Conservation (phyloP, 2,113 vertebrate species). For the Alaudala cheleensis region DNA sequence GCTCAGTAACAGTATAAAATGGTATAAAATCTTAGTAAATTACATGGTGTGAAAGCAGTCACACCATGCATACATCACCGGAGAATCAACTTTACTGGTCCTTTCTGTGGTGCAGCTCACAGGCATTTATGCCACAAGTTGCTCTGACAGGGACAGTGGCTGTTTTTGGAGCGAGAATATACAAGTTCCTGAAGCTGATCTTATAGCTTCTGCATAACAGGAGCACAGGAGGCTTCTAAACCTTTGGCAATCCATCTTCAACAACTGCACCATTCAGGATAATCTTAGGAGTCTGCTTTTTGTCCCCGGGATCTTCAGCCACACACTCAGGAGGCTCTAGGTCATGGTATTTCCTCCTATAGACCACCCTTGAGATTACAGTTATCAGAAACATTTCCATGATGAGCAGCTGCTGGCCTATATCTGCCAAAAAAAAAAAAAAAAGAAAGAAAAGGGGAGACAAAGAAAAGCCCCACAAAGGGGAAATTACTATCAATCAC, state of each 20-base stretch:
- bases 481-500: neutral
- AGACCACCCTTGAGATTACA: constrained; percentile 78
- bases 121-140: neutral
- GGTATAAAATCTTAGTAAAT: constrained; percentile 24
- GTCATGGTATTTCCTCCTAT: constrained; percentile 76
- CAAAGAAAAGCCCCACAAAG: neutral
- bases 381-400: constrained; percentile 89
- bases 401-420: constrained; percentile 84
- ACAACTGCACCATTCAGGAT: neutral
- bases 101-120: neutral
- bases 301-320: constrained; percentile 49
- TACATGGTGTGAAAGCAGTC: constrained; percentile 4
- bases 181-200: neutral
- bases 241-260: constrained; percentile 14
- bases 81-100: neutral
- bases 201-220: neutral
- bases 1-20: neutral
- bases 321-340: constrained; percentile 22
- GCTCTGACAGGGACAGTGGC: neutral
- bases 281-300: constrained; percentile 48
- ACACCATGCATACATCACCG: neutral
- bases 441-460: neutral
- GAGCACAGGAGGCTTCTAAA: neutral
- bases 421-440: constrained; percentile 69
- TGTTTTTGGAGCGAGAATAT: neutral